Conservation (phyloP, 2,888 invertebrate genomes). For the Ophioninae sp. region DNA sequence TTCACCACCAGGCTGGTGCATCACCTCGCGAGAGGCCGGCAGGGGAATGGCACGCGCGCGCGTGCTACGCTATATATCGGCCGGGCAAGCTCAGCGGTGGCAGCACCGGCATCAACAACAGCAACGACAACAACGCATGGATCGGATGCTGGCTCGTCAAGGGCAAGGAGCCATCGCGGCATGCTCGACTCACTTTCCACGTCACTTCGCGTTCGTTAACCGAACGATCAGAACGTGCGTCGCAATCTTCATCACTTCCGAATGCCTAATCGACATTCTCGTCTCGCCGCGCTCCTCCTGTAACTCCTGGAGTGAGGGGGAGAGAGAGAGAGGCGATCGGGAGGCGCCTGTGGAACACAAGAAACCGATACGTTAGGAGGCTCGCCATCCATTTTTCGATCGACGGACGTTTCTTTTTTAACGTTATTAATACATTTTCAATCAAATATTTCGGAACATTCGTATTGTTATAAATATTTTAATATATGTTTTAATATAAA, state of each 20-base stretch:
- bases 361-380: background rate
- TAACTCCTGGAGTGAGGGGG: background rate
- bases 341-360: background rate
- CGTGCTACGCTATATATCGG: slow-evolving; percentile 24
- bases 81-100: background rate
- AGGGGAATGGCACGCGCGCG: slow-evolving; percentile 62
- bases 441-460: background rate
- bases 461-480: background rate
- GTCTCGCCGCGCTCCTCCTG: background rate
- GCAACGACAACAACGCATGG: slow-evolving; percentile 64
- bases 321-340: background rate
- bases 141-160: slow-evolving; percentile 74
- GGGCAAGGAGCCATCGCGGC: slow-evolving; percentile 73
- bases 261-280: slow-evolving; percentile 30
- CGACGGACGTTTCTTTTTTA: background rate
- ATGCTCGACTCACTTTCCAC: slow-evolving; percentile 66
- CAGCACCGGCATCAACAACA: too few species aligned
- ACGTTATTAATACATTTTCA: too few species aligned
- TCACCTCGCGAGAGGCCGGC: slow-evolving; percentile 67
- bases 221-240: slow-evolving; percentile 32
- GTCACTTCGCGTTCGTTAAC: slow-evolving; percentile 38
- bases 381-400: background rate
- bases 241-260: slow-evolving; percentile 30
- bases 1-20: slow-evolving; percentile 72
- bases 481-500: too few species aligned